phyloP scores from a whole-genome alignment of 2,888 invertebrate species.

The Alviniconcha strummeri region DNA sequence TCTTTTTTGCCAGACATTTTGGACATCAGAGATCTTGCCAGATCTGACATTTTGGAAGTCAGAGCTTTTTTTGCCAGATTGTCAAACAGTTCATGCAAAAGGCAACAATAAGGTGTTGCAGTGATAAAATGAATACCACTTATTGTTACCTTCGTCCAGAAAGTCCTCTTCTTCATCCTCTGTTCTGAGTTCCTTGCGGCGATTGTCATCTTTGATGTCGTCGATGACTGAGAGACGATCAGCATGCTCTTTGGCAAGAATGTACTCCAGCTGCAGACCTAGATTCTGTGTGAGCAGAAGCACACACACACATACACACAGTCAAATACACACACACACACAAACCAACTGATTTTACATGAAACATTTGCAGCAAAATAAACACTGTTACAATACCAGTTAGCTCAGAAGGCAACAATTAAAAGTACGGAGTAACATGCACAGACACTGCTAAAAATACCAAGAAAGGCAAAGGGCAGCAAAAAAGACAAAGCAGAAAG shows the following conservation, averaged over 20 bases:
- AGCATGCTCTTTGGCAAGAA: constrained; percentile 84
- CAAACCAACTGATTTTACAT: too few relatives aligned
- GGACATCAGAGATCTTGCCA: too few relatives aligned
- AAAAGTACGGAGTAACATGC: too few relatives aligned
- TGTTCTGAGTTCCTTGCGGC: constrained; percentile 72
- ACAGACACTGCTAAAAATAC: too few relatives aligned
- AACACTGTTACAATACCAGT: background rate
- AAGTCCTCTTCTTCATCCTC: constrained; percentile 90
- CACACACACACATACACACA: background rate
- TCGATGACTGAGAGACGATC: constrained; percentile 69
- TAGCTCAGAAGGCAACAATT: background rate
- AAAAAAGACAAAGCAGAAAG: too few relatives aligned
- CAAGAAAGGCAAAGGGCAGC: too few relatives aligned
- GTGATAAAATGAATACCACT: too few relatives aligned
- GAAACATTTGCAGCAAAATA: background rate
- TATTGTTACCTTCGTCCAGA: constrained; percentile 81
- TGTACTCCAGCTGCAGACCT: constrained; percentile 92
- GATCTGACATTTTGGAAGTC: too few relatives aligned
- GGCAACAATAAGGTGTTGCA: too few relatives aligned
- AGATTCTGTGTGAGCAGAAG: constrained; percentile 73
- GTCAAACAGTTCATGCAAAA: too few relatives aligned
- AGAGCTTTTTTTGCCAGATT: too few relatives aligned
- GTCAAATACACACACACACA: background rate
- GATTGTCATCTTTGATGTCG: constrained; percentile 71
- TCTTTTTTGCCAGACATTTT: too few relatives aligned